Percentiles rank a stretch among this genome's conserved stretches.
These are phyloP conservation scores for Pipa parva DNA, from an alignment of 2,113 vertebrate genomes.

Conservation along the genomic window DNA sequence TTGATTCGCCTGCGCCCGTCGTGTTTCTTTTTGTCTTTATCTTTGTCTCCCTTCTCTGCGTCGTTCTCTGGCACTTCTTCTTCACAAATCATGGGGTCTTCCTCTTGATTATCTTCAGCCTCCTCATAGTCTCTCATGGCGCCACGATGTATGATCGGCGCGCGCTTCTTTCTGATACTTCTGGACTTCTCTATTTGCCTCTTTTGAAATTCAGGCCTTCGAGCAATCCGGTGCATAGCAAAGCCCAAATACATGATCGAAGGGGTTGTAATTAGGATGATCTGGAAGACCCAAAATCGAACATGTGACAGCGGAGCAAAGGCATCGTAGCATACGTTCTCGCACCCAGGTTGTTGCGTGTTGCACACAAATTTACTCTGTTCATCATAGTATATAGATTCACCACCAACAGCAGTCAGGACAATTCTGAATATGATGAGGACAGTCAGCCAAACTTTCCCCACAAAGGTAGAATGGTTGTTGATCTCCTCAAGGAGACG, in stretches of 20 bases:
- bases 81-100: conserved; percentile 82
- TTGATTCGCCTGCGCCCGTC: conserved; percentile 76
- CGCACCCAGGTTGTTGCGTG: conserved; percentile 80
- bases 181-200: background rate
- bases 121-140: conserved; percentile 73
- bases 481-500: conserved; percentile 86
- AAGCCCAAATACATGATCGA: conserved; percentile 84
- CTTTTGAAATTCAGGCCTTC: conserved; percentile 53
- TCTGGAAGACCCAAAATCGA: conserved; percentile 86
- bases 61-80: conserved; percentile 68
- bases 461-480: conserved; percentile 86
- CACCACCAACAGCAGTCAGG: conserved; percentile 77
- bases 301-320: conserved; percentile 81
- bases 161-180: conserved; percentile 31
- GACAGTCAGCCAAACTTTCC: conserved; percentile 82
- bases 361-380: conserved; percentile 87
- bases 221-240: conserved; percentile 79
- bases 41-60: conserved; percentile 53
- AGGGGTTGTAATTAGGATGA: conserved; percentile 76
- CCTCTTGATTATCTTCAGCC: conserved; percentile 73
- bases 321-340: conserved; percentile 83
- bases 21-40: conserved; percentile 66
- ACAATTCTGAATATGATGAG: conserved; percentile 86
- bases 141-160: conserved; percentile 62
- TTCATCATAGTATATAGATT: conserved; percentile 87